Evolutionary conservation across 2,888 invertebrate genomes (phyloP).

Genomic region (Ctenicera cuprea): DNA sequence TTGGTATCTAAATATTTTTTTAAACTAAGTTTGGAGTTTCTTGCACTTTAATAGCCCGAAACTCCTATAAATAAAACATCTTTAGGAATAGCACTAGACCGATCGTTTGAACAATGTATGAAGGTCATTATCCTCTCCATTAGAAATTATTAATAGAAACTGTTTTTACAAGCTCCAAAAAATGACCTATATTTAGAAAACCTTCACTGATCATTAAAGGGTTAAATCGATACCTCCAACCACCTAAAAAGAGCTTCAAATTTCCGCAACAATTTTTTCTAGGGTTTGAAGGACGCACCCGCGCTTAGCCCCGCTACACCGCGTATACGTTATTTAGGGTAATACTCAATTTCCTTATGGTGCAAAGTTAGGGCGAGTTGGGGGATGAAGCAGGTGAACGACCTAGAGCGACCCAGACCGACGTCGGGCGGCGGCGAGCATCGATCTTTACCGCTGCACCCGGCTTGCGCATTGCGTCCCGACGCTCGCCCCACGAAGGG

Average conservation of each 20-base stretch:
- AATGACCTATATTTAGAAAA: conserved; percentile 6
- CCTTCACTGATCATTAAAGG: conserved; percentile 8
- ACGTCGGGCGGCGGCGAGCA: conserved; percentile 67
- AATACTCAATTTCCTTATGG: conserved; percentile 55
- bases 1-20: no score
- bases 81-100: not conserved
- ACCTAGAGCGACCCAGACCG: conserved; percentile 71
- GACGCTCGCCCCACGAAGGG: conserved; percentile 51
- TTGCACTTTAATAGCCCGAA: no score
- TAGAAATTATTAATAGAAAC: conserved; percentile 5
- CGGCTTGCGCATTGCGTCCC: conserved; percentile 66
- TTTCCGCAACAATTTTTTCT: conserved; percentile 45
- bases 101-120: not conserved
- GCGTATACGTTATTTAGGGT: conserved; percentile 54
- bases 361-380: conserved; percentile 56
- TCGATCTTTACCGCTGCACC: conserved; percentile 69
- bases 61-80: no score
- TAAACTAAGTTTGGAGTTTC: no score
- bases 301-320: conserved; percentile 34
- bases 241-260: conserved; percentile 30
- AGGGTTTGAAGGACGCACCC: conserved; percentile 36
- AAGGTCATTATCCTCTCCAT: conserved; percentile 9
- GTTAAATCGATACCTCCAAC: conserved; percentile 41
- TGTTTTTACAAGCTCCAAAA: not conserved
- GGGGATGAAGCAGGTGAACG: conserved; percentile 69